phyloP scores from a whole-genome alignment of 2,888 invertebrate genomes.

The Hyposoter didymator region DNA sequence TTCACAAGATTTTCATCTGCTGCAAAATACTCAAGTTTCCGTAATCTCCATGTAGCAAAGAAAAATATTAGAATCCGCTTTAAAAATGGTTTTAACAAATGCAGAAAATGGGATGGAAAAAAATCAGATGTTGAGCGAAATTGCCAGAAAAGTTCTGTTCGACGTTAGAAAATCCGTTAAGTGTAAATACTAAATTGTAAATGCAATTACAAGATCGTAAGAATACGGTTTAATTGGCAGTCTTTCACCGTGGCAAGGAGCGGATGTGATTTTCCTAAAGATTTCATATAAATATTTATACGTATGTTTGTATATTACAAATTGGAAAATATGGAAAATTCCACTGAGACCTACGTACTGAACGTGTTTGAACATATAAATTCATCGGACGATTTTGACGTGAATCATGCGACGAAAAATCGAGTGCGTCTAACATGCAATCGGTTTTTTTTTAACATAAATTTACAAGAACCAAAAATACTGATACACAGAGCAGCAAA shows the following conservation, averaged over 20 bases:
- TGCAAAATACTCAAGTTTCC: background rate
- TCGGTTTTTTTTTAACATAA: background rate
- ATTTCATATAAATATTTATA: background rate
- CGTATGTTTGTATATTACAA: background rate
- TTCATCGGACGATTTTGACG: constrained; percentile 34
- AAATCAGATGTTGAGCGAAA: background rate
- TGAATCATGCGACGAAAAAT: constrained; percentile 48
- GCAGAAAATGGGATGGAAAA: background rate
- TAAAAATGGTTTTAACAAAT: background rate
- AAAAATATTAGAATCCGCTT: background rate
- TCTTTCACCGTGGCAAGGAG: constrained; percentile 46
- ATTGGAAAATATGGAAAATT: constrained; percentile 27
- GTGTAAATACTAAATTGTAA: constrained; percentile 25
- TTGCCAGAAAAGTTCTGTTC: constrained; percentile 37
- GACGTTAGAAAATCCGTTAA: constrained; percentile 20
- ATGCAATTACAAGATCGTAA: constrained; percentile 26
- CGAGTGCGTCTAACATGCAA: constrained; percentile 58
- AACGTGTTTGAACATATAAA: constrained; percentile 18
- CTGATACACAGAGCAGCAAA: constrained; percentile 12
- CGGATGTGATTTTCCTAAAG: constrained; percentile 41
- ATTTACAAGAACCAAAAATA: constrained; percentile 16
- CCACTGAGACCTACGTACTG: constrained; percentile 23
- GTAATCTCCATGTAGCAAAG: background rate
- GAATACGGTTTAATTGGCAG: constrained; percentile 43
- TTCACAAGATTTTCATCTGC: background rate